Base-by-base conservation (phyloP, 2,113 vertebrate genomes). In the Phyllostomus hastatus region DNA sequence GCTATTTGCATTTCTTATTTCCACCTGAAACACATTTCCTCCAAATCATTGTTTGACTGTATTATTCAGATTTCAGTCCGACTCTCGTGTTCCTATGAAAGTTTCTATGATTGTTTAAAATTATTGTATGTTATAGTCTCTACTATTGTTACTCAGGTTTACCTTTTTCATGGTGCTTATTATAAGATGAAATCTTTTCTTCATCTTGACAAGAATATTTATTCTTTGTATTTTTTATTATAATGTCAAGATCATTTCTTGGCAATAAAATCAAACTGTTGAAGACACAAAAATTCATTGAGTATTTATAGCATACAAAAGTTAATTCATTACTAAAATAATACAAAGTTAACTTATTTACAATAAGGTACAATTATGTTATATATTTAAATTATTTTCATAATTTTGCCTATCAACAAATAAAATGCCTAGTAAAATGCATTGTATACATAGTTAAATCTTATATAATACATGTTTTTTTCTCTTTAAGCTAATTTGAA, bases 401-500 rank as follows among this genome's bases (percentile, higher is more conserved):
- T 85, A 69, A 97, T 38, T 35, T 95, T 52, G 66, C 48, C 5
- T 46, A 46, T 24, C 28, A 94, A 72, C 41, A 22, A 93, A 57
- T 66, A 94, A 6, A 24, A 70, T 91, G 4, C 5, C 48, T 78
- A 64, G 9, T 91, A 38, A 67, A 72, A 10, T 84, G 4, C 7
- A 41, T 67, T 54, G 2, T 22, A 24, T 46, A 43, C 54, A 52
- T 50, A 76, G 33, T 54, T 79, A 50, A 70, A 89, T 76, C 1
- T 67, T 31, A 52, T 52, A 8, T 24, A 7, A 26, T 61, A 59
- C 31, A 20, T 69, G 14, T 19, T 81, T 59, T 59, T 87, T 89
- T 84, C 87, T 94, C 43, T 94, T 54, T 75, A 76, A 90, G 22
- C 1, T 94, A 66, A 91, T 87, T 96, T 95, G 31, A 96, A 98